Percentiles rank a stretch among this genome's conserved stretches.
Conservation (phyloP, 2,888 invertebrate species). For the Ormyrus labotus region DNA sequence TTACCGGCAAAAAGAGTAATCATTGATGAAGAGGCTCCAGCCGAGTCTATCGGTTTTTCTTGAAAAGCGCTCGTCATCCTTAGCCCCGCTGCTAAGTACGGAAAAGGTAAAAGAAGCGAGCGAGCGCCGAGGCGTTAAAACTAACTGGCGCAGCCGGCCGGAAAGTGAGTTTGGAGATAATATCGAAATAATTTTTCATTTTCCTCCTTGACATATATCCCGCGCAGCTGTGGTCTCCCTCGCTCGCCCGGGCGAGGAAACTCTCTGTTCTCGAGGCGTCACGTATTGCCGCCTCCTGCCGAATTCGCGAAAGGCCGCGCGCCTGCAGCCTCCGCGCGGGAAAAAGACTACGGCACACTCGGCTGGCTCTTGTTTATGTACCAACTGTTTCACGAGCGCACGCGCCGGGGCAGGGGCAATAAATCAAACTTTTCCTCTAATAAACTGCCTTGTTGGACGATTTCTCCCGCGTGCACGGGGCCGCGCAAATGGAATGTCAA, state of each 20-base stretch:
- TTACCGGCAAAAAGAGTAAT: too few relatives aligned
- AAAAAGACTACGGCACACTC: not conserved
- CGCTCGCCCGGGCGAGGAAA: not conserved
- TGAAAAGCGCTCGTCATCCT: too few relatives aligned
- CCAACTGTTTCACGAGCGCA: slow-evolving; percentile 40
- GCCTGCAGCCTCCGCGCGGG: not conserved
- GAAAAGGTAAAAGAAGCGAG: too few relatives aligned
- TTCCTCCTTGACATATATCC: slow-evolving; percentile 53
- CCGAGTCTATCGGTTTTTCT: too few relatives aligned
- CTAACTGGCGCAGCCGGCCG: not conserved
- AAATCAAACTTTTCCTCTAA: slow-evolving; percentile 72
- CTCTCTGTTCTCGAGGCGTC: slow-evolving; percentile 16
- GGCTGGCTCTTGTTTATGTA: slow-evolving; percentile 45
- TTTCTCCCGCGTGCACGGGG: slow-evolving; percentile 38
- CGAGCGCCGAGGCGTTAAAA: too few relatives aligned
- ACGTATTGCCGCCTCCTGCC: slow-evolving; percentile 39
- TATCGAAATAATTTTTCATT: slow-evolving; percentile 58
- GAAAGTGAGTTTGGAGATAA: slow-evolving; percentile 32
- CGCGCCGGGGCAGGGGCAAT: slow-evolving; percentile 57
- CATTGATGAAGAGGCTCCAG: too few relatives aligned
- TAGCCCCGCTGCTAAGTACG: too few relatives aligned
- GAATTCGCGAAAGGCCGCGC: slow-evolving; percentile 40
- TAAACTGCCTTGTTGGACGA: slow-evolving; percentile 59
- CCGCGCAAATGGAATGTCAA: slow-evolving; percentile 30
- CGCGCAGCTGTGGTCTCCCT: slow-evolving; percentile 48